Percentiles rank a stretch among this genome's conserved stretches.
Evolutionary conservation across 2,888 invertebrate species (phyloP).

Genomic region (Ptilodon capucinus): DNA sequence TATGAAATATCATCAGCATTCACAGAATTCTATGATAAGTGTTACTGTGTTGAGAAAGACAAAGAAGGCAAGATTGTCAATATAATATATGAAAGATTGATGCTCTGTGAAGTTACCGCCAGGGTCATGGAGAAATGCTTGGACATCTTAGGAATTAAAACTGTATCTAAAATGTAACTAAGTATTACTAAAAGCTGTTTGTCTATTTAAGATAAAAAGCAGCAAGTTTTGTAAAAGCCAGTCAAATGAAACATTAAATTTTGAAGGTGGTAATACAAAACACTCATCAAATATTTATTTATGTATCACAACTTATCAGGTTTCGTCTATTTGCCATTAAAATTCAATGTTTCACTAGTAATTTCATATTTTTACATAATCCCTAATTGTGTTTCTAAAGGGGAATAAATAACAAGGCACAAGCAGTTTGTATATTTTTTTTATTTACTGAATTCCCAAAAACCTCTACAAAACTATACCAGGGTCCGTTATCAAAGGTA

Average conservation of each 20-base stretch:
- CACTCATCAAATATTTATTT: background rate
- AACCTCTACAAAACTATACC: conserved; percentile 81
- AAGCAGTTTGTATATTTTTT: conserved; percentile 59
- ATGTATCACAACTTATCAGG: too few species aligned
- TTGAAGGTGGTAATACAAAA: background rate
- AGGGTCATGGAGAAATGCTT: conserved; percentile 93
- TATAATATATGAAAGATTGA: conserved; percentile 92
- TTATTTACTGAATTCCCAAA: conserved; percentile 78
- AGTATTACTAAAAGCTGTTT: background rate
- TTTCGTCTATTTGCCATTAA: background rate
- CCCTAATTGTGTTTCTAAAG: conserved; percentile 23
- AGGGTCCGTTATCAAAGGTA: conserved; percentile 66
- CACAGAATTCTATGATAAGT: conserved; percentile 98
- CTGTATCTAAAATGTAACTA: conserved; percentile 97
- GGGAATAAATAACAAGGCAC: conserved; percentile 39
- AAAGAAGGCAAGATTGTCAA: conserved; percentile 89
- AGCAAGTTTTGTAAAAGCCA: background rate
- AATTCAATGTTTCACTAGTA: background rate
- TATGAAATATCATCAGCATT: conserved; percentile 97
- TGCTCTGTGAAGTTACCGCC: conserved; percentile 96
- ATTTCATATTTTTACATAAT: conserved; percentile 5
- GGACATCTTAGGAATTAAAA: conserved; percentile 94
- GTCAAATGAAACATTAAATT: background rate
- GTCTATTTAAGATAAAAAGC: background rate
- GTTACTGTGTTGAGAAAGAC: conserved; percentile 98